A percentile compares a stretch with the other conserved stretches of the same genome.
Evolutionary conservation across 2,888 invertebrate species (phyloP).

Genomic region (Ophion ellenae): DNA sequence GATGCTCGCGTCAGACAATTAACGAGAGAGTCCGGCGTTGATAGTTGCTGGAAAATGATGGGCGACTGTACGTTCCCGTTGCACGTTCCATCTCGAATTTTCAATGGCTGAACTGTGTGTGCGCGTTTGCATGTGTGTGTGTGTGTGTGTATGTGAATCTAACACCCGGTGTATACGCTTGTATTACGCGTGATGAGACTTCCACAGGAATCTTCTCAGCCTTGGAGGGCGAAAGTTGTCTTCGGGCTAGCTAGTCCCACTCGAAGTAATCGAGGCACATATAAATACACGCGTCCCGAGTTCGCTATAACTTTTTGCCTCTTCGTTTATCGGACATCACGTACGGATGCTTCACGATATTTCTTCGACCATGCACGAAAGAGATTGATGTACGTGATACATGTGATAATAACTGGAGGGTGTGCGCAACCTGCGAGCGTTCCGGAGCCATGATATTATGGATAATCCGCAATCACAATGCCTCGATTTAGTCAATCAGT

Average conservation of each 20-base stretch:
- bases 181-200: constrained; percentile 76
- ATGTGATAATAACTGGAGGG: neutral
- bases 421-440: too few species aligned
- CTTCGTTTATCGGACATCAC: constrained; percentile 67
- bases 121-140: neutral
- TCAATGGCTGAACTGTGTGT: constrained; percentile 42
- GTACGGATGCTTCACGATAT: constrained; percentile 72
- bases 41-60: neutral
- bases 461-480: neutral
- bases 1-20: constrained; percentile 62
- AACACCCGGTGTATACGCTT: constrained; percentile 65
- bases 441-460: neutral
- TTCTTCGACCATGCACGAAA: constrained; percentile 71
- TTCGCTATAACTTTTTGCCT: constrained; percentile 34
- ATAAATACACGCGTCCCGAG: constrained; percentile 37
- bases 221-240: constrained; percentile 82
- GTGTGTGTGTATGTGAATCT: constrained; percentile 62
- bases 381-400: constrained; percentile 36
- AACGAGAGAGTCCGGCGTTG: constrained; percentile 59
- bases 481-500: neutral
- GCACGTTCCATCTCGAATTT: constrained; percentile 29
- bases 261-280: constrained; percentile 1
- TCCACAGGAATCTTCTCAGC: constrained; percentile 80
- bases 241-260: constrained; percentile 62
- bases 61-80: neutral